Evolutionary conservation across 2,888 invertebrate genomes (phyloP).

Genomic region (Cephus sareptanus): DNA sequence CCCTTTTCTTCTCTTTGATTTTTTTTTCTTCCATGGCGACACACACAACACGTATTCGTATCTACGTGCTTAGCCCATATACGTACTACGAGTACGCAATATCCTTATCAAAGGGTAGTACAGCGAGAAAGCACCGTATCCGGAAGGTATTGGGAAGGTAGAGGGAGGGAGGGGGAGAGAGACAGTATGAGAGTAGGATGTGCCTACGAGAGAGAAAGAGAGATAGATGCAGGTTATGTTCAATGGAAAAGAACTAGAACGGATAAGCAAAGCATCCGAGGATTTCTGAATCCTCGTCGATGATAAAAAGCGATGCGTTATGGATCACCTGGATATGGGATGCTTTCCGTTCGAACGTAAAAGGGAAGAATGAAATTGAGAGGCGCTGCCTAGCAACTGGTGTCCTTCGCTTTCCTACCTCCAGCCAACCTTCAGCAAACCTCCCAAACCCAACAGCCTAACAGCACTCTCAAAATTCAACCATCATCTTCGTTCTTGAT

Average conservation of each 20-base stretch:
- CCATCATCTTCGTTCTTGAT: not conserved
- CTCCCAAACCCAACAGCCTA: not conserved
- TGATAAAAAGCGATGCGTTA: conserved; percentile 50
- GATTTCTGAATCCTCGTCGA: not conserved
- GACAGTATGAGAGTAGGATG: not conserved
- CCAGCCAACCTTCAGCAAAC: not conserved
- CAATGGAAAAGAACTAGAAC: not conserved
- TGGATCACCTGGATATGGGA: conserved; percentile 40
- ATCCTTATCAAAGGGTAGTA: not conserved
- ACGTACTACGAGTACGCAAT: not conserved
- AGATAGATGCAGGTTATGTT: not conserved
- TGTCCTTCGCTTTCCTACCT: conserved; percentile 51
- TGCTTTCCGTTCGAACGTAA: conserved; percentile 34
- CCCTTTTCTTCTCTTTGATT: conserved; percentile 13
- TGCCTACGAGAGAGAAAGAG: too few species aligned
- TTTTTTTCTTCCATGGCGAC: not conserved
- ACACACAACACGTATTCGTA: not conserved
- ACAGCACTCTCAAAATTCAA: conserved; percentile 4
- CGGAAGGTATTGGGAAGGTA: not conserved
- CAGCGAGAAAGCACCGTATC: not conserved
- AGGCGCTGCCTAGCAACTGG: conserved; percentile 64
- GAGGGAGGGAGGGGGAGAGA: too few species aligned
- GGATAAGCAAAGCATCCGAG: not conserved
- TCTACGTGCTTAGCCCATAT: not conserved
- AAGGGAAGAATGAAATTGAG: conserved; percentile 51